A percentile compares a stretch with the other conserved stretches of the same genome.
Conservation (phyloP, 1,140 invertebrate genomes). For the Hormaphis cornu region DNA sequence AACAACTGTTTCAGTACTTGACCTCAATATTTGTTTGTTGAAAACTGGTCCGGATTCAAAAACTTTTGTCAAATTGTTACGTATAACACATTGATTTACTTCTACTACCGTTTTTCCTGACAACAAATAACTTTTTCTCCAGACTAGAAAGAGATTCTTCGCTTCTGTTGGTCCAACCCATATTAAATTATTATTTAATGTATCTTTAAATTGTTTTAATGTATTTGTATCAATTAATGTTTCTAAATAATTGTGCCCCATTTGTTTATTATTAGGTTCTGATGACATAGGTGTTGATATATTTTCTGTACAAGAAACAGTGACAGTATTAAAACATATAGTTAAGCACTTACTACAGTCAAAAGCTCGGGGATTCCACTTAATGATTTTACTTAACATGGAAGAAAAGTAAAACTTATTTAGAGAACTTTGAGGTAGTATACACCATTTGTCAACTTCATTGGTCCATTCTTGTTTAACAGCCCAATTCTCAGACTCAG, state of each 20-base stretch:
- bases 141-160: not conserved
- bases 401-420: constrained; percentile 40
- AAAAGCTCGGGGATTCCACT: constrained; percentile 39
- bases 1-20: not conserved
- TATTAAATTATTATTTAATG: not conserved
- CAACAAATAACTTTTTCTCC: not conserved
- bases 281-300: not conserved
- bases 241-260: not conserved
- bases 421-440: constrained; percentile 35
- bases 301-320: not conserved
- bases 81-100: not conserved
- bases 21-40: not conserved
- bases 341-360: constrained; percentile 37
- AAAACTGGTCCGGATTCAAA: no score
- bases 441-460: constrained; percentile 34
- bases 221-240: not conserved
- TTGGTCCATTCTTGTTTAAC: constrained; percentile 40
- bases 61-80: no score
- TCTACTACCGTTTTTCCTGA: not conserved
- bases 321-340: not conserved
- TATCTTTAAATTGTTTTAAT: not conserved
- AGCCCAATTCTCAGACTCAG: constrained; percentile 35
- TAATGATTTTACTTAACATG: constrained; percentile 39
- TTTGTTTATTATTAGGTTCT: not conserved
- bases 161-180: not conserved